Evolutionary conservation across 2,113 vertebrate genomes (phyloP), one percentile per base, ranked within the genome.

Genomic region (Esox niger): DNA sequence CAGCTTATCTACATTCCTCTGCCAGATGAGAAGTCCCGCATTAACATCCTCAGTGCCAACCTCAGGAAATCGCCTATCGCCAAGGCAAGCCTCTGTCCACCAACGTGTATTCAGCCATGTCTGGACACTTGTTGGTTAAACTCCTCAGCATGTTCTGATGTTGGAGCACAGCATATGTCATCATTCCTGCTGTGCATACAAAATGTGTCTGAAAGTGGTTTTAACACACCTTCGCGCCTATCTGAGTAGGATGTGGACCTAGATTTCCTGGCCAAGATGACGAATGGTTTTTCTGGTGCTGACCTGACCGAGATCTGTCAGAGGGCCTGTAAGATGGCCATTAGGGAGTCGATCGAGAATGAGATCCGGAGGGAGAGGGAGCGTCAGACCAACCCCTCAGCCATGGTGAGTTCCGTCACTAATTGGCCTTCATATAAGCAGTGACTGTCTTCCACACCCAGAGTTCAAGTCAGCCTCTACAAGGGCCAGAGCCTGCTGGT

Each of bases 1-100:
- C 97, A 99, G 74, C 95, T 99, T 71, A 99, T 99, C 86, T 99
- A 99, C 75, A 99, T 99, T 82, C 97, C 97, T 0, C 89, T 99
- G 88, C 97, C 97, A 0, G 96, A 99, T 0, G 97, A 98, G 91
- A 99, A 98, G 86, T 98, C 95, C 25, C 94, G 97, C 63, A 96
- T 98, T 73, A 92, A 95, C 79, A 99, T 99, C 66, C 94, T 99
- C 20, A 98, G 97, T 73, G 97, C 97, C 58, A 99, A 99, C 83
- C 91, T 99, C 82, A 93, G 97, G 88, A 99, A 99, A 87, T 98
- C 96, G 7, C 97, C 97, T 23, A 96, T 99, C 84, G 93, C 95
- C 76, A 97, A 99, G 96, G 97, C 59, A 61, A 61, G 59, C 31
- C 11, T 4, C 31, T 8, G 6, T 33, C 25, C 27, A 54, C 23